These are phyloP conservation scores for Antechinus stuartii DNA, from an alignment of 2,113 vertebrate genomes.

Conservation along the genomic window DNA sequence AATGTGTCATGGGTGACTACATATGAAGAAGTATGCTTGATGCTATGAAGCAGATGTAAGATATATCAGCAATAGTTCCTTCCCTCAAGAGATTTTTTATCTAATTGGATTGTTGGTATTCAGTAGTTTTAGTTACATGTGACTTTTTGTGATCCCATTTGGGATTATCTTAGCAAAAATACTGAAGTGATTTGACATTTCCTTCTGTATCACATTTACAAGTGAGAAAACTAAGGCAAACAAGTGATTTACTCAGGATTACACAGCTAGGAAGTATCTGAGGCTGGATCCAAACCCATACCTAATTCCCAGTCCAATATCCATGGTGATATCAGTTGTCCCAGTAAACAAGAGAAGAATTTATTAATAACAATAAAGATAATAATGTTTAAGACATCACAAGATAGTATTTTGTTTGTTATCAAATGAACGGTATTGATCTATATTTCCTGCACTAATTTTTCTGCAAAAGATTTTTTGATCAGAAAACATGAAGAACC, in stretches of 20 bases:
- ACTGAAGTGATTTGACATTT: background rate
- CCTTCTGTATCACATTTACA: background rate
- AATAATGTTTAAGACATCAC: background rate
- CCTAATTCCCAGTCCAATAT: background rate
- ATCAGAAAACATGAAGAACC: background rate
- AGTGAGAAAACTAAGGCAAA: background rate
- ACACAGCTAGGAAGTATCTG: background rate
- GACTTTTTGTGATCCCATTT: background rate
- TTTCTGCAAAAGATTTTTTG: background rate
- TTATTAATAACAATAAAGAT: background rate
- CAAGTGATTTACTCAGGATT: background rate
- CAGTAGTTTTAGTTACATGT: background rate
- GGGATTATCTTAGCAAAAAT: background rate
- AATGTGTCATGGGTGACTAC: background rate
- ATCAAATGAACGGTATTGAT: background rate
- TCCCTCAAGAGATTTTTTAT: background rate
- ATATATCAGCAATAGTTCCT: background rate
- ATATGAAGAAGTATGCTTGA: background rate
- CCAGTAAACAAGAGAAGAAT: background rate
- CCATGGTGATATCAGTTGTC: background rate
- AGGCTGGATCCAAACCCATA: background rate
- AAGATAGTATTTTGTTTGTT: background rate
- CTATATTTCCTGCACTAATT: background rate
- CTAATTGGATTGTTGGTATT: background rate
- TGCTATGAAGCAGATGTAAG: background rate